Conservation (phyloP, 2,113 vertebrate species). For the Cheilinus undulatus region DNA sequence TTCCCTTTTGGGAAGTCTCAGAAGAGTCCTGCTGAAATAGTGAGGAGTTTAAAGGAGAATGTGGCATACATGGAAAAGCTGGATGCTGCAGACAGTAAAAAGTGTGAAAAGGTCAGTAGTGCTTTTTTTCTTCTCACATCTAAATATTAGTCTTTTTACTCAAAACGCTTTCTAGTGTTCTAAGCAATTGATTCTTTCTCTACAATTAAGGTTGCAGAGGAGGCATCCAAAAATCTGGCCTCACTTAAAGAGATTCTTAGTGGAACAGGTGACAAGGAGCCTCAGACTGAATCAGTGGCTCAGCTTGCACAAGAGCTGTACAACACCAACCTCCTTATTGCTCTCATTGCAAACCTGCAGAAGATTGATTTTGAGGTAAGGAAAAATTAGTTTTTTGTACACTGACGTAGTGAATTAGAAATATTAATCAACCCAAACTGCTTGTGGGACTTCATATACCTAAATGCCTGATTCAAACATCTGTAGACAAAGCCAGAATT, state of each 20-base stretch:
- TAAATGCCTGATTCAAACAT: slow-evolving; percentile 15
- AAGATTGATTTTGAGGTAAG: slow-evolving; percentile 86
- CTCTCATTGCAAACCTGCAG: slow-evolving; percentile 85
- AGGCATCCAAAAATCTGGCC: slow-evolving; percentile 84
- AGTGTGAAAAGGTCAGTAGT: slow-evolving; percentile 83
- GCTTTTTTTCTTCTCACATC: not conserved
- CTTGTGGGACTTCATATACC: not conserved
- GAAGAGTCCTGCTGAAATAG: slow-evolving; percentile 87
- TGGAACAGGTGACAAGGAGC: slow-evolving; percentile 86
- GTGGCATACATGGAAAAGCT: slow-evolving; percentile 84
- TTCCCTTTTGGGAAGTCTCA: slow-evolving; percentile 87
- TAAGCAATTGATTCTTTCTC: not conserved
- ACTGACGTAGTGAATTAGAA: not conserved
- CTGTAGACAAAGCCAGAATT: slow-evolving; percentile 37
- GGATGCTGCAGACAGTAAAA: slow-evolving; percentile 83
- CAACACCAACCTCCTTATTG: slow-evolving; percentile 86
- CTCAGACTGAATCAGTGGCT: slow-evolving; percentile 86
- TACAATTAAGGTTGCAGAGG: slow-evolving; percentile 80
- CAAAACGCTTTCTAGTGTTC: not conserved
- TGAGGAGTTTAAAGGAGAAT: slow-evolving; percentile 85
- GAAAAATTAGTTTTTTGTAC: not conserved
- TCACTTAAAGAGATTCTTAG: slow-evolving; percentile 84
- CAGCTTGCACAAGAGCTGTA: slow-evolving; percentile 87
- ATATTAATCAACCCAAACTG: slow-evolving; percentile 44
- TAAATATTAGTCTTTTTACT: not conserved